These are phyloP conservation scores for Ganaspis sp. DNA, from an alignment of 1,140 invertebrate genomes.

Conservation along the genomic window DNA sequence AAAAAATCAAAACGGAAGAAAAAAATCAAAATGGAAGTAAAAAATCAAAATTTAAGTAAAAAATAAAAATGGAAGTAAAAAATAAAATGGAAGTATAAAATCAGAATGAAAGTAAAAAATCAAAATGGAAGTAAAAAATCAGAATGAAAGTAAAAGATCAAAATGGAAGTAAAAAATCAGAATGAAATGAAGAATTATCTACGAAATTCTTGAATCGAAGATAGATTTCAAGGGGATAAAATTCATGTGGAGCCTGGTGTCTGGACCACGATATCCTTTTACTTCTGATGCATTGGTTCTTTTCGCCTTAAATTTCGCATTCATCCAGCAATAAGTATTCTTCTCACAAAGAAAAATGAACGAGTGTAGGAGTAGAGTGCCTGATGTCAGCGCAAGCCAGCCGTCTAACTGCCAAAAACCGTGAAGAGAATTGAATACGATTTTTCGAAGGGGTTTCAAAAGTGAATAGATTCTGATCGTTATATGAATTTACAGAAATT, in stretches of 20 bases:
- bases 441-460: background rate
- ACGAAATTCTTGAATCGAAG: background rate
- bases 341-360: conserved; percentile 23
- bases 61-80: too few relatives aligned
- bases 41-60: too few relatives aligned
- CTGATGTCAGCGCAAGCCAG: background rate
- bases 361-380: background rate
- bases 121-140: too few relatives aligned
- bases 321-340: conserved; percentile 24
- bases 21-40: too few relatives aligned
- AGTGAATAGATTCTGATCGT: background rate
- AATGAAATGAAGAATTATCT: background rate
- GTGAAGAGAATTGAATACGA: conserved; percentile 16
- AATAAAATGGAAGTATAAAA: too few relatives aligned
- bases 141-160: too few relatives aligned
- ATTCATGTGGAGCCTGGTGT: background rate
- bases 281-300: background rate
- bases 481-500: background rate
- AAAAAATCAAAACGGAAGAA: too few relatives aligned
- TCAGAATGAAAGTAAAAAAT: too few relatives aligned
- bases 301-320: conserved; percentile 15
- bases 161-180: too few relatives aligned
- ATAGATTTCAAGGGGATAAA: background rate
- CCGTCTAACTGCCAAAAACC: conserved; percentile 16
- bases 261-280: background rate